phyloP scores from a whole-genome alignment of 2,888 invertebrate genomes.

The Horisme vitalbata region DNA sequence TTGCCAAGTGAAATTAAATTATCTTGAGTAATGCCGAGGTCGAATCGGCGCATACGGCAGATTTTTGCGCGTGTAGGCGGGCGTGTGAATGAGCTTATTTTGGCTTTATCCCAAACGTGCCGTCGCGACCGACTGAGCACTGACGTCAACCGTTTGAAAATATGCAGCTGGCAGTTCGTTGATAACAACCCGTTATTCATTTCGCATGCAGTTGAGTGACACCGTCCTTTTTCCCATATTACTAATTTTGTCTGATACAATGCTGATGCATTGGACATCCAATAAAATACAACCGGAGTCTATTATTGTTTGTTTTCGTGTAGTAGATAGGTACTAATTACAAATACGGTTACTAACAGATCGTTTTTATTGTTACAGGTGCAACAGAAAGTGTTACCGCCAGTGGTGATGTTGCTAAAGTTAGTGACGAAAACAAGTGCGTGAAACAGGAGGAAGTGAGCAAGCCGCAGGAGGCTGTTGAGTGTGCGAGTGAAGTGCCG shows the following conservation, averaged over 20 bases:
- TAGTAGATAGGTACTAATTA: too few relatives aligned
- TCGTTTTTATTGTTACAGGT: slow-evolving; percentile 67
- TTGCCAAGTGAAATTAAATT: slow-evolving; percentile 31
- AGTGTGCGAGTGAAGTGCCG: slow-evolving; percentile 71
- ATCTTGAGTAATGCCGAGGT: slow-evolving; percentile 32
- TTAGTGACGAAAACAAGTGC: slow-evolving; percentile 75
- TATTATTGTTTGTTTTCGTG: too few relatives aligned
- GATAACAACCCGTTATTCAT: slow-evolving; percentile 43
- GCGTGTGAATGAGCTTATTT: slow-evolving; percentile 75
- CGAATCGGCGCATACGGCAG: slow-evolving; percentile 37
- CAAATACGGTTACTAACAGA: slow-evolving; percentile 5
- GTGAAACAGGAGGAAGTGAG: slow-evolving; percentile 67
- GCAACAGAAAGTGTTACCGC: slow-evolving; percentile 69
- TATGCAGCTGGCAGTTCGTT: slow-evolving; percentile 50
- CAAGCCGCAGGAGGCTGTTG: slow-evolving; percentile 46
- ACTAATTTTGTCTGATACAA: too few relatives aligned
- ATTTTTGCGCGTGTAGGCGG: slow-evolving; percentile 58
- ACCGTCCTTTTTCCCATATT: background rate
- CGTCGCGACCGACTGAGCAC: slow-evolving; percentile 42
- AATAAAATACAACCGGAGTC: too few relatives aligned
- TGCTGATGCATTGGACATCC: too few relatives aligned
- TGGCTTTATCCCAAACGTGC: slow-evolving; percentile 72
- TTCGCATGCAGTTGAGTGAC: slow-evolving; percentile 27
- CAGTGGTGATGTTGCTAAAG: slow-evolving; percentile 70
- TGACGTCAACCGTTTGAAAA: slow-evolving; percentile 63